These are phyloP conservation scores for Barnardius zonarius DNA, from an alignment of 2,113 vertebrate genomes.

Conservation along the genomic window DNA sequence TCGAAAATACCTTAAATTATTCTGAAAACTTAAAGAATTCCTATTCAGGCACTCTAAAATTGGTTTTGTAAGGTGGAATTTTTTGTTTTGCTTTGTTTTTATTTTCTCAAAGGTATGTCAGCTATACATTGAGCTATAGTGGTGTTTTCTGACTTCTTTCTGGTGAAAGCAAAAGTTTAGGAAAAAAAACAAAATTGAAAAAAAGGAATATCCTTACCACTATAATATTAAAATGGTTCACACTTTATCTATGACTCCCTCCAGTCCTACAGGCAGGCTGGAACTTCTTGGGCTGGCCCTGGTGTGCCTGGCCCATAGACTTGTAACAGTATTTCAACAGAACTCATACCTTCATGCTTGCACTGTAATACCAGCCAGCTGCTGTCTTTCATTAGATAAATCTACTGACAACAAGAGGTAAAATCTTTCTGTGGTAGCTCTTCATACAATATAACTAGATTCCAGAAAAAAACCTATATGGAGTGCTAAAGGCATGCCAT, in stretches of 20 bases:
- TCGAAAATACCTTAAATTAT: slow-evolving; percentile 13
- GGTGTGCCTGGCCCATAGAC: neutral
- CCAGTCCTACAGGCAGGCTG: neutral
- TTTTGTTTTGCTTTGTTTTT: neutral
- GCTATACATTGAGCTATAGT: neutral
- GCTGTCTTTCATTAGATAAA: neutral
- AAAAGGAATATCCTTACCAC: neutral
- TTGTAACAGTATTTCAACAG: neutral
- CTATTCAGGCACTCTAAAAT: neutral
- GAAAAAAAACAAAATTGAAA: neutral
- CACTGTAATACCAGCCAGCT: neutral
- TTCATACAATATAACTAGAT: neutral
- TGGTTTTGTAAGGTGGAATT: accelerated
- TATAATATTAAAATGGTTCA: neutral
- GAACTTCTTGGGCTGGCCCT: neutral
- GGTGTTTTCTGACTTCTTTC: neutral
- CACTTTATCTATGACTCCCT: neutral
- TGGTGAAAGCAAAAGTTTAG: neutral
- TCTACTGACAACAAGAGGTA: neutral
- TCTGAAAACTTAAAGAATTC: neutral
- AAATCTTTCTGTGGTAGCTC: neutral
- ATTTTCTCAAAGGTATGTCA: neutral
- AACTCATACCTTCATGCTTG: neutral
- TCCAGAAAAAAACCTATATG: neutral
- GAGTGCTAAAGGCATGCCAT: neutral